Base-by-base conservation (phyloP, 2,797 vertebrate species). In the Silurus aristotelis region DNA sequence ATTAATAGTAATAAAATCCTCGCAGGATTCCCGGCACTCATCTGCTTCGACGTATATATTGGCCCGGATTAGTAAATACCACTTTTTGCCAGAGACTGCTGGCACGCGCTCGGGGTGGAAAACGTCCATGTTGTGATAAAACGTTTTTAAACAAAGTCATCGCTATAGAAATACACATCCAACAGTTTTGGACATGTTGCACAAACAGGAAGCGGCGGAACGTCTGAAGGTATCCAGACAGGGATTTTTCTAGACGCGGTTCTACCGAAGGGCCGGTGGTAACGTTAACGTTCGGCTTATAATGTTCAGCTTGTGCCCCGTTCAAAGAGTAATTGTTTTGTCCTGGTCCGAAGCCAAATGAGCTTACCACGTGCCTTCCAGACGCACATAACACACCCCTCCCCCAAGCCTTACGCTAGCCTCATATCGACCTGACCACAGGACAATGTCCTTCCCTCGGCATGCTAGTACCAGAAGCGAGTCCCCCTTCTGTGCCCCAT, bases 281-380 rank as follows among this genome's bases (percentile, higher is more conserved):
- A 20, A 60, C 12, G 55, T 80, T 56, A 38, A 38, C 38, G 38
- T 38, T 38, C 38, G 38, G 27, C 76, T 83, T 46, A 73, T 86
- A 71, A 71, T 80, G 70, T 76, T 76, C n/a, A 31, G 56, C 31
- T 52, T 78, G 84, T 58, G 7, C 63, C n/a, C 84, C 27, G 38
- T 68, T 76, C 73, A 67, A 80, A 15, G 79, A 9, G 55, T 71
- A 85, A 85, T 70, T 84, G 76, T 86, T 83, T 77, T 80, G 83
- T 85, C 60, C 68, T 79, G 52, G 67, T 85, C 31, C 77, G 72
- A 87, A 73, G 76, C 85, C 83, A 86, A 85, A 87, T 84, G 83
- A 87, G 52, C 83, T 88, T 73, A 73, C 83, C 87, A 87, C 48
- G 73, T 89, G 86, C 82, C 85, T 83, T 81, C 85, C 84, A 88